These are phyloP conservation scores for Microtus montanus DNA, from an alignment of 2,113 vertebrate genomes.

Conservation along the genomic window DNA sequence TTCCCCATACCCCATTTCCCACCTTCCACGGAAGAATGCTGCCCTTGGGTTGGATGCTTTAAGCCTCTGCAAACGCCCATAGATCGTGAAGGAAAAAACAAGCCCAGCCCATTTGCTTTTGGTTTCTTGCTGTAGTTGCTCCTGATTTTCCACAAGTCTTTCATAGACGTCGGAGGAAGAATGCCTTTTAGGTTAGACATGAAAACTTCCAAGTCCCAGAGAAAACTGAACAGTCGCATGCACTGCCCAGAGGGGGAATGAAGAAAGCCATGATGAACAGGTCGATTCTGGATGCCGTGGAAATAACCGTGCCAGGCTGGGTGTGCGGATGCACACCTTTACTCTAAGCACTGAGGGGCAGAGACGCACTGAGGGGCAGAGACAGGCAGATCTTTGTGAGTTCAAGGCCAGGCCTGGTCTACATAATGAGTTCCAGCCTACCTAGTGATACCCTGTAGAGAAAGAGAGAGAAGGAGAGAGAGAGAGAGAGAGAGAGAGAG, in stretches of 20 bases:
- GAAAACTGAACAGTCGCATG: background rate
- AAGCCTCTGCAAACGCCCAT: background rate
- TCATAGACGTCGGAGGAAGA: background rate
- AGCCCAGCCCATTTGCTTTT: background rate
- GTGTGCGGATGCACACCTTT: background rate
- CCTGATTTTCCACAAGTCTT: background rate
- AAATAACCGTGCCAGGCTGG: background rate
- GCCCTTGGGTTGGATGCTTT: background rate
- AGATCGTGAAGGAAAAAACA: background rate
- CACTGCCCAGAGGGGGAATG: background rate
- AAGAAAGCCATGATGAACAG: background rate
- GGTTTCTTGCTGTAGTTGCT: background rate
- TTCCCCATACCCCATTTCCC: background rate
- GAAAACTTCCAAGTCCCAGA: constrained; percentile 27
- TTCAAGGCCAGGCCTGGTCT: background rate
- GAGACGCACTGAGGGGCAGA: background rate
- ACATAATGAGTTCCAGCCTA: background rate
- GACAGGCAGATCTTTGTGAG: background rate
- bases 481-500: background rate
- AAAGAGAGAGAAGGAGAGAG: background rate
- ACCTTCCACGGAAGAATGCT: background rate
- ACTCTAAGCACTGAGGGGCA: background rate
- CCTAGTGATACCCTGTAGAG: background rate
- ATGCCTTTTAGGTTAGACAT: constrained; percentile 15
- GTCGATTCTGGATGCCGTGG: background rate